phyloP scores from a whole-genome alignment of 2,888 invertebrate species.

The Epistrophe eligans region DNA sequence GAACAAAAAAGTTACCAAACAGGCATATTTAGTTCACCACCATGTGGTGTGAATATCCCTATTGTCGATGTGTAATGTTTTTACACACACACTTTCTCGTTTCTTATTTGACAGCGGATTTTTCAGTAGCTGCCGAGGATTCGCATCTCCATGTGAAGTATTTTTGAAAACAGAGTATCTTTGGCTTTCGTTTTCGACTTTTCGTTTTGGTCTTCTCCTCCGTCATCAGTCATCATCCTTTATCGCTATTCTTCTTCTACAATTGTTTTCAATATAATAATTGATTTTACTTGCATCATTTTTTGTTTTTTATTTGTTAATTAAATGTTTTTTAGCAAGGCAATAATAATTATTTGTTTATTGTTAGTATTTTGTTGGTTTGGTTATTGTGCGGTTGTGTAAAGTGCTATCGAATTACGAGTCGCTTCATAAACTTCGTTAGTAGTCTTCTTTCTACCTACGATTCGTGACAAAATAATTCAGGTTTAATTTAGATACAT shows the following conservation, averaged over 20 bases:
- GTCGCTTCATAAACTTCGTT: not conserved
- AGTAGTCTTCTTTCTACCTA: not conserved
- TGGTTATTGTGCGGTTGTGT: not conserved
- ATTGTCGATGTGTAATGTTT: too few relatives aligned
- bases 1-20: too few relatives aligned
- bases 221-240: constrained; percentile 24
- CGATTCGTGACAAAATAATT: constrained; percentile 4
- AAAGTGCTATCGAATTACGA: not conserved
- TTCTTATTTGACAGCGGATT: too few relatives aligned
- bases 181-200: not conserved
- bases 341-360: constrained; percentile 9
- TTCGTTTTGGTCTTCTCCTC: not conserved
- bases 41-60: too few relatives aligned
- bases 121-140: too few relatives aligned
- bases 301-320: constrained; percentile 20
- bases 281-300: constrained; percentile 11
- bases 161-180: too few relatives aligned
- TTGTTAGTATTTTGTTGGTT: constrained; percentile 5
- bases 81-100: too few relatives aligned
- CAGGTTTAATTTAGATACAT: constrained; percentile 8
- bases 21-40: too few relatives aligned
- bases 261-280: constrained; percentile 27
- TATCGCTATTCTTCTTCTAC: not conserved
- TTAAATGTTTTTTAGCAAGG: constrained; percentile 12
- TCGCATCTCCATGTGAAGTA: too few relatives aligned